These are phyloP conservation scores for Spinus pinus DNA, from an alignment of 2,797 vertebrate species.

Conservation along the genomic window DNA sequence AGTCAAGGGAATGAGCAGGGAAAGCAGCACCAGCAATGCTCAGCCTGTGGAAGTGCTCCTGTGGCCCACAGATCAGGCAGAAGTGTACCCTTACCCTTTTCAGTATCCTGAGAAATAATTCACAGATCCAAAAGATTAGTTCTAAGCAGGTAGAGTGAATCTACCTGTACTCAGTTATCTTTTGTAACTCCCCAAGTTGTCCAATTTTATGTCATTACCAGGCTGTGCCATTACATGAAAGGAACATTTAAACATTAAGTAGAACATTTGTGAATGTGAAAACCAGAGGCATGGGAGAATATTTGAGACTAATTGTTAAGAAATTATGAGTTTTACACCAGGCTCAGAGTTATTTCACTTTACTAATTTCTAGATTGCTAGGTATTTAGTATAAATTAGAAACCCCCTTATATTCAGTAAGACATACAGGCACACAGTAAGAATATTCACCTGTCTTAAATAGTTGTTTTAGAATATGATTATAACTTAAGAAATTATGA, in stretches of 20 bases:
- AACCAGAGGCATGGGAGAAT: not conserved
- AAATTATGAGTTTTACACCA: not conserved
- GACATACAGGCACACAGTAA: not conserved
- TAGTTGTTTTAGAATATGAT: not conserved
- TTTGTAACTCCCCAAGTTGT: not conserved
- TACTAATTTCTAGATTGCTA: not conserved
- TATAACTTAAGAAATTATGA: not conserved
- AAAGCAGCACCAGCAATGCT: accelerated
- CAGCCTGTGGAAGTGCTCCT: not conserved
- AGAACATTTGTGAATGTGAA: not conserved
- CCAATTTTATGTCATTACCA: not conserved
- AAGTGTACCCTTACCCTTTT: not conserved
- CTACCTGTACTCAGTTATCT: not conserved
- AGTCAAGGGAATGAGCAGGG: not conserved
- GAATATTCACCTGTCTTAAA: not conserved
- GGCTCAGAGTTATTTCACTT: not conserved
- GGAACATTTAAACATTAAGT: not conserved
- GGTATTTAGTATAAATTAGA: not conserved
- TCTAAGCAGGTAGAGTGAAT: not conserved
- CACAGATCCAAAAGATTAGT: not conserved
- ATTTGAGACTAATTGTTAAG: not conserved
- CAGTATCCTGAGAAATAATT: not conserved
- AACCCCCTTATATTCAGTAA: not conserved
- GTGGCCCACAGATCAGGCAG: not conserved
- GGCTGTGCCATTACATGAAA: not conserved